Evolutionary conservation across 2,888 invertebrate genomes (phyloP), one percentile per base, ranked within the genome.

Genomic region (Alitta virens): DNA sequence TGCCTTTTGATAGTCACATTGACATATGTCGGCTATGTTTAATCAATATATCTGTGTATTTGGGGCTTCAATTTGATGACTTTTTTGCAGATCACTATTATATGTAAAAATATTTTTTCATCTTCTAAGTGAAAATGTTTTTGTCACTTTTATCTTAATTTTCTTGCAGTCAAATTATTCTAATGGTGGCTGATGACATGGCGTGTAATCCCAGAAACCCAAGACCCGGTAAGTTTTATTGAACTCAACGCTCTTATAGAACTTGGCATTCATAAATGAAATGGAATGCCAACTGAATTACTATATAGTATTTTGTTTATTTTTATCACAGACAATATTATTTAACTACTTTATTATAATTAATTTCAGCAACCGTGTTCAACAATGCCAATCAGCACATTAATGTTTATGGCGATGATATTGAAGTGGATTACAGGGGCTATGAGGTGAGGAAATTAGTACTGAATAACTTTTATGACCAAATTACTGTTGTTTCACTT

Each of bases 141-240:
- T 46, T 16, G 16, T 16, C 40, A 40, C 16, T 12, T 40, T 40
- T 40, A 9, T 16, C 16, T 40, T 40, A 40, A 40, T 16, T 12
- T 56, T 26, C 26, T 78, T 79, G 57, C 74, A 86, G 86, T 70
- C 98, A 98, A 82, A 99, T 99, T 61, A 98, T 99, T 69, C 83
- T 99, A 60, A 99, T 99, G 99, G 90, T 99, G 69, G 98, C 99
- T 1, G 99, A 99, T 83, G 98, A 99, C 78, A 98, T 99, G 95
- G 98, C 99, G 0, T 99, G 99, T 78, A 99, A 99, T 84, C 90
- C 97, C 0, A 85, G 99, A 67, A 99, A 99, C 84, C 98, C 99
- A 0, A 86, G 94, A 16, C 98, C 99, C 2, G 85, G 84, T 83
- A 69, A 56, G n/a, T n/a, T n/a, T n/a, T n/a, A n/a, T n/a, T n/a